Evolutionary conservation across 1,140 invertebrate genomes (phyloP), one percentile per base, ranked within the genome.

Genomic region (Drosophila neocordata): DNA sequence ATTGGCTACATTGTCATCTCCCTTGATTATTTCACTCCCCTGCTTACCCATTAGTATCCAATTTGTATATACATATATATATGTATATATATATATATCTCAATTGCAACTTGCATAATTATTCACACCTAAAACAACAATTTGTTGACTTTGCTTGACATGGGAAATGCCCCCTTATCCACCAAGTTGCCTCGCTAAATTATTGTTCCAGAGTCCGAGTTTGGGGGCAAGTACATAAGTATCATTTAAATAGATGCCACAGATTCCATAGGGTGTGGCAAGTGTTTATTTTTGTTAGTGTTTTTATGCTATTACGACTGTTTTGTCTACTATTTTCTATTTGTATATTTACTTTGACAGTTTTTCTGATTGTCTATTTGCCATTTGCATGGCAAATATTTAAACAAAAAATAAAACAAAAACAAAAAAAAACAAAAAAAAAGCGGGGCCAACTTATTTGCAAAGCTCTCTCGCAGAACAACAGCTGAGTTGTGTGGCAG

Each of bases 311-410:
- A 44, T 44, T 44, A 44, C 41, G 41, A 44, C 41, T 44, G 15
- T 62, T 55, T 38, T 41, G 24, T 24, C 52, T 52, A 67, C 67
- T 41, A 59, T 63, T 64, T 57, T 64, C 20, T 51, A 61, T 66
- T 69, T 84, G 84, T 77, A 69, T 69, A 85, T 85, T 84, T 80
- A 65, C 81, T 55, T 80, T 59, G 59, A 65, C 53, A 70, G 73
- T 73, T 77, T 73, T 61, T 64, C 20, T 48, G 48, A 18, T 18
- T 35, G 35, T 38, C 35, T 56, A 38, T 41, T 62, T 12, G 67
- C 38, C 58, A 72, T 76, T 72, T 72, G 69, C 60, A 64, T 72
- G 58, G 60, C 69, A 73, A 73, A 65, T 48, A 18, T 55, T 2
- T 31, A 35, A 4, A 51, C 12, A 8, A 38, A 20, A 56, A 24